phyloP scores from a whole-genome alignment of 2,797 vertebrate genomes.

The Etheostoma nigrum region DNA sequence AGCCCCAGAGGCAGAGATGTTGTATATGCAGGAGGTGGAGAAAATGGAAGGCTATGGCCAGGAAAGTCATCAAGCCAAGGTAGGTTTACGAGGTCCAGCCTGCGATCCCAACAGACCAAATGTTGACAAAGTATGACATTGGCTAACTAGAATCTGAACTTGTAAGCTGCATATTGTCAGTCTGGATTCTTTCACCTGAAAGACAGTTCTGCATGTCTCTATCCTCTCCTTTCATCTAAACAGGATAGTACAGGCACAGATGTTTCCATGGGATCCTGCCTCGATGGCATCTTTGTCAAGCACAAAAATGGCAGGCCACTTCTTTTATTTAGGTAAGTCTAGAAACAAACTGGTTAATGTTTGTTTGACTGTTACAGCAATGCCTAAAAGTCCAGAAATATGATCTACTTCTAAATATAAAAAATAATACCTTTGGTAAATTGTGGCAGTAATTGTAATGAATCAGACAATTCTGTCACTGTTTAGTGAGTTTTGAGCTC shows the following conservation, averaged over 20 bases:
- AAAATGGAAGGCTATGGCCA: slow-evolving; percentile 97
- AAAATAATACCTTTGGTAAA: not conserved
- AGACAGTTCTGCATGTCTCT: not conserved
- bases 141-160: slow-evolving; percentile 3
- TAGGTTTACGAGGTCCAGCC: slow-evolving; percentile 59
- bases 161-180: not conserved
- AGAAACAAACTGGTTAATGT: slow-evolving; percentile 2
- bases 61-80: slow-evolving; percentile 97
- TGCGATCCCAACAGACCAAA: not conserved
- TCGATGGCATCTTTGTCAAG: slow-evolving; percentile 97
- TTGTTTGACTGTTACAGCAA: slow-evolving; percentile 1
- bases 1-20: slow-evolving; percentile 93
- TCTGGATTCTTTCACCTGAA: not conserved
- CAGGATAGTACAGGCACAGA: slow-evolving; percentile 96
- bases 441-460: slow-evolving; percentile 24
- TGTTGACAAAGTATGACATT: not conserved
- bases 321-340: slow-evolving; percentile 90
- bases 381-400: slow-evolving; percentile 4
- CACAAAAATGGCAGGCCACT: slow-evolving; percentile 94
- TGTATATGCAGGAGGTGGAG: slow-evolving; percentile 99
- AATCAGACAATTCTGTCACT: slow-evolving; percentile 22
- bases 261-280: slow-evolving; percentile 92
- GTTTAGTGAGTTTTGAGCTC: slow-evolving; percentile 20
- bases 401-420: slow-evolving; percentile 15
- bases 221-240: slow-evolving; percentile 18